Evolutionary conservation across 2,888 invertebrate species (phyloP), one percentile per base, ranked within the genome.

Genomic region (Euphydryas editha): DNA sequence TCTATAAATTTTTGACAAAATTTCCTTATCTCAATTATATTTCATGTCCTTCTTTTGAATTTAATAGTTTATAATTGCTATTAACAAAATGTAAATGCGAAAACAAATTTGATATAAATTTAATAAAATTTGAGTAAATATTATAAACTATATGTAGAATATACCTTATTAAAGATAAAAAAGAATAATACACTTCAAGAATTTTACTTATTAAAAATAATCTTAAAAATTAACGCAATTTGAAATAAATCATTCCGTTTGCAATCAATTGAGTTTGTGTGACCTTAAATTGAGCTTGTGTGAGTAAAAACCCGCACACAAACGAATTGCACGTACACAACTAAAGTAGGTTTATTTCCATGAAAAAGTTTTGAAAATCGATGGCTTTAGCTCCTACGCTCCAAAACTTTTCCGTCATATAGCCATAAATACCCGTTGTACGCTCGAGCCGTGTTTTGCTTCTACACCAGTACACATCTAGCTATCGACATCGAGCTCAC

Each of bases 291-390:
- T 75, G 44, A 62, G 58, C 15, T 59, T 79, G 86, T 88, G 84
- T 83, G 83, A 59, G 87, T 85, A 71, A 70, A 36, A 64, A 76
- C 76, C 82, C 86, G 73, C 88, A 86, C 88, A 90, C 88, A 79
- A 37, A n/a, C 57, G 72, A 67, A 67, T 46, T 55, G 76, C 75
- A 76, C 83, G 81, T 87, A 87, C 87, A 91, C 89, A 88, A 86
- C 84, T 86, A 90, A 91, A 92, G 92, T 92, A 89, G 92, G 92
- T 92, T 92, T 92, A 91, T 93, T 91, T 92, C 92, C 92, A 92
- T 91, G 93, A 93, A 93, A 93, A 93, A 93, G 91, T 93, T 93
- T 92, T 89, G 92, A 92, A 93, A 93, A 93, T 93, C 93, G 93
- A 92, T 92, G 91, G 91, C 89, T 90, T 89, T 82, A 90, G 91